Evolutionary conservation across 92 coral and sea anemone genomes (phyloP).

Genomic region (Phenganax subtilis): DNA sequence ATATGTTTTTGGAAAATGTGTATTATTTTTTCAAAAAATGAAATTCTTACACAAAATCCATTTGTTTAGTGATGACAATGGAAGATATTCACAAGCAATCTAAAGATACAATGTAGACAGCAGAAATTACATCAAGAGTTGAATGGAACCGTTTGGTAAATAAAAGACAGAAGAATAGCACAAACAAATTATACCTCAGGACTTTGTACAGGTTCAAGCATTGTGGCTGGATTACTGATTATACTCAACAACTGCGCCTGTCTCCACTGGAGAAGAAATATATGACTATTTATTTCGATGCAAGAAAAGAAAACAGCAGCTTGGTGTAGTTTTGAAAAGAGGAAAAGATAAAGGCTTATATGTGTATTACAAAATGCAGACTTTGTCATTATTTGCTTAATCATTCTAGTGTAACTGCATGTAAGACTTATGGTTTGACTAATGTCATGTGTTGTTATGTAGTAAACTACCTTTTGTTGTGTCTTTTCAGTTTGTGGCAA

Average conservation of each 20-base stretch:
- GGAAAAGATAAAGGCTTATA: no score
- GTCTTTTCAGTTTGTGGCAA: no score
- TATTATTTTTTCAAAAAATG: neutral
- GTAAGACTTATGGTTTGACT: no score
- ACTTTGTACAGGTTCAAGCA: conserved; percentile 77
- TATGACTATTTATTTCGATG: neutral
- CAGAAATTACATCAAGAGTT: no score
- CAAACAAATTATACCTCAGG: conserved; percentile 57
- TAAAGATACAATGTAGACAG: conserved; percentile 22
- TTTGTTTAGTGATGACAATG: conserved; percentile 66
- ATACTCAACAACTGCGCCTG: conserved; percentile 83
- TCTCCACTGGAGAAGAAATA: conserved; percentile 68
- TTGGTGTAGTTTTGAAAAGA: no score
- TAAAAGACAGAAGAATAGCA: conserved; percentile 7
- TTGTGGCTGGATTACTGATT: conserved; percentile 74
- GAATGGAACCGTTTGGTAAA: neutral
- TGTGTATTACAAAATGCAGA: no score
- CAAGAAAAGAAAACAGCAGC: no score
- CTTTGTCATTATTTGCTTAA: no score
- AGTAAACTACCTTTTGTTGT: no score
- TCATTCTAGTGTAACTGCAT: no score
- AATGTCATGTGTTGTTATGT: no score
- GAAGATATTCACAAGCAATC: conserved; percentile 85
- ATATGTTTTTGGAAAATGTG: neutral
- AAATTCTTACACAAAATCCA: conserved; percentile 84